phyloP scores from a whole-genome alignment of 1,140 invertebrate genomes.

The Atta colombica region DNA sequence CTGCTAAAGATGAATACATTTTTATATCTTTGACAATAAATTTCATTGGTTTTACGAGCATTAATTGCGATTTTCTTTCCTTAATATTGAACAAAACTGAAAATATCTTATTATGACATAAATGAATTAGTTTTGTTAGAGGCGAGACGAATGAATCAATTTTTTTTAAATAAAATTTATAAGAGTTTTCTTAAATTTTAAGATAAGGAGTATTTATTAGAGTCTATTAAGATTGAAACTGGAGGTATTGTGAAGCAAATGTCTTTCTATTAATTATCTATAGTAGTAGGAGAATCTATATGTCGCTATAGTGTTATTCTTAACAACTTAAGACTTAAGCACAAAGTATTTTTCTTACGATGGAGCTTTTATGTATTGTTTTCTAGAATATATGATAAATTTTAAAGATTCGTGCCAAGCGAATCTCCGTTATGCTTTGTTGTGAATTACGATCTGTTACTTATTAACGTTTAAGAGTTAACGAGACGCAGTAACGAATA shows the following conservation, averaged over 20 bases:
- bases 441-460: constrained; percentile 70
- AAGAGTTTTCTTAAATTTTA: neutral
- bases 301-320: neutral
- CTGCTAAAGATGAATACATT: neutral
- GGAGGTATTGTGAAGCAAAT: neutral
- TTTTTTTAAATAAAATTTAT: neutral
- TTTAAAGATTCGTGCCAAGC: constrained; percentile 28
- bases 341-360: neutral
- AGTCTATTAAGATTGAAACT: neutral
- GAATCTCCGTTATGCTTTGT: constrained; percentile 49
- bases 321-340: constrained; percentile 45
- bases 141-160: neutral
- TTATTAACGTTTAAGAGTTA: constrained; percentile 72
- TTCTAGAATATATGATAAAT: constrained; percentile 40
- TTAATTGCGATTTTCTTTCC: neutral
- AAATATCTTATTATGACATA: neutral
- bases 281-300: neutral
- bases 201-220: neutral
- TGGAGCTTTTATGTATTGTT: constrained; percentile 23
- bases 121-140: neutral
- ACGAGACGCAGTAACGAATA: constrained; percentile 66
- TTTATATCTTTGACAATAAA: constrained; percentile 17
- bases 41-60: neutral
- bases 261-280: constrained; percentile 7
- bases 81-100: neutral